These are phyloP conservation scores for Crocallis elinguaria DNA, from an alignment of 2,888 invertebrate genomes.

Conservation along the genomic window DNA sequence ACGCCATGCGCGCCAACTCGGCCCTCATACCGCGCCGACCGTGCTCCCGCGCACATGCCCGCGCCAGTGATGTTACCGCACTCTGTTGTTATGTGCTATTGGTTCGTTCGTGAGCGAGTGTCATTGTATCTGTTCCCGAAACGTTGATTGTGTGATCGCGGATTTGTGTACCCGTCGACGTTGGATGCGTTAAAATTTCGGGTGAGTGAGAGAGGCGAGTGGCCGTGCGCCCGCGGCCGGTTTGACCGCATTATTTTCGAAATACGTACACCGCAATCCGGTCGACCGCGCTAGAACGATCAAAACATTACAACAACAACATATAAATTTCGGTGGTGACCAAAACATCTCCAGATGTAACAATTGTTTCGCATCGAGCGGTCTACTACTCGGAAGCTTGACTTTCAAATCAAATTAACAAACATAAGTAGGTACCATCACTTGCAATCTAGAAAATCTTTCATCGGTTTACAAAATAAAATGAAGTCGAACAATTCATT, in stretches of 20 bases:
- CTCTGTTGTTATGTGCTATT: constrained; percentile 74
- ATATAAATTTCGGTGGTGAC: constrained; percentile 61
- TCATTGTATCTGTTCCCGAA: constrained; percentile 74
- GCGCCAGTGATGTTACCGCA: constrained; percentile 77
- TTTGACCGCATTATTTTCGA: constrained; percentile 85
- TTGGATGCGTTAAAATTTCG: constrained; percentile 83
- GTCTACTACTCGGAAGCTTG: constrained; percentile 31
- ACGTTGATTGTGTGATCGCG: constrained; percentile 66
- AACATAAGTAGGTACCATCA: constrained; percentile 29
- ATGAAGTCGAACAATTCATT: no score
- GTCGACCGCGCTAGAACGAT: constrained; percentile 77
- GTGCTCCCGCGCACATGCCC: constrained; percentile 66
- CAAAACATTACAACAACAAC: constrained; percentile 82
- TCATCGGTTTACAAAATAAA: background rate
- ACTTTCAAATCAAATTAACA: constrained; percentile 28
- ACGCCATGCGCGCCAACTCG: constrained; percentile 59
- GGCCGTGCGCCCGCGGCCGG: constrained; percentile 77
- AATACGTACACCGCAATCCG: constrained; percentile 82
- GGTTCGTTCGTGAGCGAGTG: constrained; percentile 73
- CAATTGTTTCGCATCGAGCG: constrained; percentile 41
- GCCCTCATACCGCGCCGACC: constrained; percentile 52
- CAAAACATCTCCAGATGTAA: constrained; percentile 49
- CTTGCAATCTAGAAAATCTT: background rate
- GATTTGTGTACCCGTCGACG: constrained; percentile 75
- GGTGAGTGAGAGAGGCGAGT: constrained; percentile 81